Evolutionary conservation across 2,888 invertebrate species (phyloP).

Genomic region (Anodontia alba): DNA sequence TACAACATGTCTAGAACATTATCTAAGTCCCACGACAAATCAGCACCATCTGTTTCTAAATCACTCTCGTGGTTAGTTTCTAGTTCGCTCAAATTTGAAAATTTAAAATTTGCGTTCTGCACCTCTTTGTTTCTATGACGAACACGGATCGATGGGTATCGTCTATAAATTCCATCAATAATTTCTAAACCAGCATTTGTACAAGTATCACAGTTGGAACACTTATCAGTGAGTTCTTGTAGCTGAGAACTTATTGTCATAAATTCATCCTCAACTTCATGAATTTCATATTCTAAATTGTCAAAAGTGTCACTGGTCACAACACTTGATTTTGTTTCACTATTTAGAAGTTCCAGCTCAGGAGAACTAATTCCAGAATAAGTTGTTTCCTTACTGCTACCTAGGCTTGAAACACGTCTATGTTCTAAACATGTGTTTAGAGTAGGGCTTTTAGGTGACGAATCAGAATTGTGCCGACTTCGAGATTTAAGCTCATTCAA

Average conservation of each 20-base stretch:
- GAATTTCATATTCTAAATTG: constrained; percentile 72
- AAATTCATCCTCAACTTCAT: constrained; percentile 78
- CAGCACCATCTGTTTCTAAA: constrained; percentile 57
- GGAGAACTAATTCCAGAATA: constrained; percentile 62
- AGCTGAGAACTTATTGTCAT: constrained; percentile 74
- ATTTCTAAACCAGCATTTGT: constrained; percentile 47
- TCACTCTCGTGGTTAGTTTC: constrained; percentile 5
- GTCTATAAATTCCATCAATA: constrained; percentile 48
- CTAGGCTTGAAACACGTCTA: constrained; percentile 58
- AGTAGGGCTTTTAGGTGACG: constrained; percentile 28
- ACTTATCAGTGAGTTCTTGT: constrained; percentile 65
- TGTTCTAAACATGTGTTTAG: constrained; percentile 51
- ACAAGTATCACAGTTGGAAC: constrained; percentile 33
- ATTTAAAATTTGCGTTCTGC: constrained; percentile 8
- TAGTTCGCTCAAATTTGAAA: background rate
- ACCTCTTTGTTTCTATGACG: constrained; percentile 50
- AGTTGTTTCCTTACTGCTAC: constrained; percentile 66
- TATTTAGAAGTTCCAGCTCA: constrained; percentile 67
- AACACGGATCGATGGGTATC: constrained; percentile 60
- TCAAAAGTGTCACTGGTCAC: constrained; percentile 68
- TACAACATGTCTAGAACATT: constrained; percentile 57
- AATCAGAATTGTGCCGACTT: background rate
- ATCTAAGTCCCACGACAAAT: constrained; percentile 76
- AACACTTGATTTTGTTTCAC: constrained; percentile 52
- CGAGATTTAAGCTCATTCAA: constrained; percentile 67